Evolutionary conservation across 1,140 invertebrate genomes (phyloP).

Genomic region (Drosophila quadrilineata): DNA sequence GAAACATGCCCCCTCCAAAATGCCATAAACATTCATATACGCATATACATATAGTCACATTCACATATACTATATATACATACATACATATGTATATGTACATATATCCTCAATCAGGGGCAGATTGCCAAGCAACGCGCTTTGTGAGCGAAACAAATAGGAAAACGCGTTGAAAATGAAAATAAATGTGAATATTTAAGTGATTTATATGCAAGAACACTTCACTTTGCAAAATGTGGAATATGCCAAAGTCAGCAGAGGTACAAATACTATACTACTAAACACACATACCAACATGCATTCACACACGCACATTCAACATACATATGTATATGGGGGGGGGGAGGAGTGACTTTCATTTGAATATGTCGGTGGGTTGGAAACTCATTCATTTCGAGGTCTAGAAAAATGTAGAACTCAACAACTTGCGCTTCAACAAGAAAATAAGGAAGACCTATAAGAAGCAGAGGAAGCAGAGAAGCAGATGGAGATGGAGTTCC

Average conservation of each 20-base stretch:
- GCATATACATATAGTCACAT: no score
- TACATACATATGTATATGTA: no score
- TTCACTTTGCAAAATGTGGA: constrained; percentile 32
- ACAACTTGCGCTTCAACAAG: no score
- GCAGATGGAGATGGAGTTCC: not conserved
- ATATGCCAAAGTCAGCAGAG: constrained; percentile 24
- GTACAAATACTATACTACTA: not conserved
- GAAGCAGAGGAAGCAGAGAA: not conserved
- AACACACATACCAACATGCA: no score
- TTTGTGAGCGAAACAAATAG: constrained; percentile 45
- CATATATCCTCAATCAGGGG: no score
- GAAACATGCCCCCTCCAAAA: no score
- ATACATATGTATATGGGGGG: no score
- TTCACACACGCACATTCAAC: no score
- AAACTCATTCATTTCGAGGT: constrained; percentile 17
- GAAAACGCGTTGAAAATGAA: constrained; percentile 58
- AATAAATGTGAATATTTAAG: constrained; percentile 66
- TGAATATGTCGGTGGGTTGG: constrained; percentile 28
- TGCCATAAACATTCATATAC: no score
- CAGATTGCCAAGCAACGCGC: not conserved
- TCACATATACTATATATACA: no score
- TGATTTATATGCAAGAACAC: constrained; percentile 56
- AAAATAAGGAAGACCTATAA: not conserved
- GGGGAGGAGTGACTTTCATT: constrained; percentile 7
- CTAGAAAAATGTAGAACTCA: constrained; percentile 24